A percentile compares a stretch with the other conserved stretches of the same genome.
phyloP scores from a whole-genome alignment of 2,113 vertebrate species.

The Uria lomvia region DNA sequence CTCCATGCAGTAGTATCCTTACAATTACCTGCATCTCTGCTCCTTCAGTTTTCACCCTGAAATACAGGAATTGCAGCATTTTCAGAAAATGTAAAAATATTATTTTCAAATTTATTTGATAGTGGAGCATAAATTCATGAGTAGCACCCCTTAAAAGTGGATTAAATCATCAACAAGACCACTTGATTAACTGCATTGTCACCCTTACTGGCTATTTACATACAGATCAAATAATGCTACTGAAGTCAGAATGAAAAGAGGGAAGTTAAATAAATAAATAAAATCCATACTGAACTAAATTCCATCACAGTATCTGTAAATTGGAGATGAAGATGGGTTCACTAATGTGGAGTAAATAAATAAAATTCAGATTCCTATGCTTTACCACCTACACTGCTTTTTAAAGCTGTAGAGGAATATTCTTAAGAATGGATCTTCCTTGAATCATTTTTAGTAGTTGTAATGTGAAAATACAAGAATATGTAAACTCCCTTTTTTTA shows the following conservation, averaged over 20 bases:
- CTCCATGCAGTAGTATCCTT: background rate
- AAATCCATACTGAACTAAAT: background rate
- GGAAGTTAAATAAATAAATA: background rate
- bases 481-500: background rate
- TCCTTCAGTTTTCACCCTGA: background rate
- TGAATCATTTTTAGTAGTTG: background rate
- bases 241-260: background rate
- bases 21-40: background rate
- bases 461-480: background rate
- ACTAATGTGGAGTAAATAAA: background rate
- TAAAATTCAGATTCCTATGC: background rate
- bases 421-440: background rate
- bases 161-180: background rate
- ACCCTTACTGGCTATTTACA: background rate
- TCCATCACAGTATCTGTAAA: fast-evolving
- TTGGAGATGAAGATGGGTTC: background rate
- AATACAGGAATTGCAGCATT: background rate
- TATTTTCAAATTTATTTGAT: background rate
- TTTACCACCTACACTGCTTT: background rate
- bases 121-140: background rate
- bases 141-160: too few relatives aligned
- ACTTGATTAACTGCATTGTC: background rate
- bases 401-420: background rate
- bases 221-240: background rate
- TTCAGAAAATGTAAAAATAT: background rate